Percentiles rank a stretch among this genome's conserved stretches.
Conservation (phyloP, 2,888 invertebrate species). For the Mythimna loreyi region DNA sequence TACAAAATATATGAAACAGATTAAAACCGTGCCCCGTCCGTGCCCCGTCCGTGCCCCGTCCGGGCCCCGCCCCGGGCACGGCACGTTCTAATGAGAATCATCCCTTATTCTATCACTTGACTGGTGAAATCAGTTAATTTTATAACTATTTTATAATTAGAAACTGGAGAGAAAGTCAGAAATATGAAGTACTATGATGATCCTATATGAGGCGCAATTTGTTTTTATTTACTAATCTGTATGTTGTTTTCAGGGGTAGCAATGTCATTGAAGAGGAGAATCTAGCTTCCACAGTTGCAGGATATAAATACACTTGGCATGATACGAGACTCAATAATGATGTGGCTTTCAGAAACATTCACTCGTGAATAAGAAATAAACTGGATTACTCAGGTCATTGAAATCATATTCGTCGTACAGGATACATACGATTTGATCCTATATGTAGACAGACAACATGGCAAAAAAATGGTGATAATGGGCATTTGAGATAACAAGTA, state of each 20-base stretch:
- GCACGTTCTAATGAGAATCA: too few species aligned
- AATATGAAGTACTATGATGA: neutral
- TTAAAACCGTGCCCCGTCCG: too few species aligned
- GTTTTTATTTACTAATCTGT: neutral
- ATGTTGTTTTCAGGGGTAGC: slow-evolving; percentile 69
- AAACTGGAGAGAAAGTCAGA: neutral
- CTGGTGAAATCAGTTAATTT: neutral
- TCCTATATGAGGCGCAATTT: neutral
- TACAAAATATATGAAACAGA: too few species aligned
- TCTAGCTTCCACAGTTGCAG: slow-evolving; percentile 71
- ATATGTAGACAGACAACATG: neutral
- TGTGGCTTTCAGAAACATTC: slow-evolving; percentile 78
- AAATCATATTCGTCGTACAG: slow-evolving; percentile 13
- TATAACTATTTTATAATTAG: neutral
- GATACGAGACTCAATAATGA: slow-evolving; percentile 68
- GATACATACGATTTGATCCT: neutral
- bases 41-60: too few species aligned
- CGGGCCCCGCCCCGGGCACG: too few species aligned
- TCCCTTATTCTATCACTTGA: slow-evolving; percentile 2
- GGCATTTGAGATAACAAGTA: slow-evolving; percentile 10
- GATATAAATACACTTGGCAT: slow-evolving; percentile 71
- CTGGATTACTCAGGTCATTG: slow-evolving; percentile 1
- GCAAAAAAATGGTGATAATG: neutral
- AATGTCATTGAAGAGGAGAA: slow-evolving; percentile 84
- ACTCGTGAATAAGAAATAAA: slow-evolving; percentile 65